These are phyloP conservation scores for Sebastes ruberrimus DNA, from an alignment of 2,797 vertebrate genomes.

Conservation along the genomic window DNA sequence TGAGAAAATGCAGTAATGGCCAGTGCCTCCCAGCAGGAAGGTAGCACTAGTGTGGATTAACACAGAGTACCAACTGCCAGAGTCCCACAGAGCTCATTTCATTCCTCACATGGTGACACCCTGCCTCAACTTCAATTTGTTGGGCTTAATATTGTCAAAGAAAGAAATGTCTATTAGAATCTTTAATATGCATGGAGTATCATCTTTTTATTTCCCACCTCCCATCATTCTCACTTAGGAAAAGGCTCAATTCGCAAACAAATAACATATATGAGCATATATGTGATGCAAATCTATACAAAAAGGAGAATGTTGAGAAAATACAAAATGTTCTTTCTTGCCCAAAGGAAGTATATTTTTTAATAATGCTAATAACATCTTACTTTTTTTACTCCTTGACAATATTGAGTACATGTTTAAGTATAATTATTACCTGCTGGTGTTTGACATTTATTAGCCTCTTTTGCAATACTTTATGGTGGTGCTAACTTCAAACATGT, in stretches of 20 bases:
- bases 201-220: background rate
- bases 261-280: background rate
- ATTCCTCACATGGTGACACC: background rate
- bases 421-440: background rate
- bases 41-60: constrained; percentile 4
- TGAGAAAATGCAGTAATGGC: background rate
- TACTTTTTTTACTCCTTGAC: background rate
- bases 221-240: background rate
- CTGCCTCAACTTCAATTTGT: background rate
- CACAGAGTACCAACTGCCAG: background rate
- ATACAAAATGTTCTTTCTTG: background rate
- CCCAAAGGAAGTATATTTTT: background rate
- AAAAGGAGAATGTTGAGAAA: background rate
- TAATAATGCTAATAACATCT: background rate
- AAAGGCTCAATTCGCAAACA: background rate
- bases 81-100: constrained; percentile 10
- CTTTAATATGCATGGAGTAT: background rate
- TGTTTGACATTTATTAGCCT: background rate
- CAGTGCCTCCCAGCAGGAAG: constrained; percentile 4
- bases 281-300: background rate
- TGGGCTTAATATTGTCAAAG: background rate
- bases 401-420: background rate
- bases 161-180: background rate
- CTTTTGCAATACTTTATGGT: background rate
- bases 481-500: background rate